These are phyloP conservation scores for Felis catus DNA, from an alignment of 2,113 vertebrate genomes.

Conservation along the genomic window DNA sequence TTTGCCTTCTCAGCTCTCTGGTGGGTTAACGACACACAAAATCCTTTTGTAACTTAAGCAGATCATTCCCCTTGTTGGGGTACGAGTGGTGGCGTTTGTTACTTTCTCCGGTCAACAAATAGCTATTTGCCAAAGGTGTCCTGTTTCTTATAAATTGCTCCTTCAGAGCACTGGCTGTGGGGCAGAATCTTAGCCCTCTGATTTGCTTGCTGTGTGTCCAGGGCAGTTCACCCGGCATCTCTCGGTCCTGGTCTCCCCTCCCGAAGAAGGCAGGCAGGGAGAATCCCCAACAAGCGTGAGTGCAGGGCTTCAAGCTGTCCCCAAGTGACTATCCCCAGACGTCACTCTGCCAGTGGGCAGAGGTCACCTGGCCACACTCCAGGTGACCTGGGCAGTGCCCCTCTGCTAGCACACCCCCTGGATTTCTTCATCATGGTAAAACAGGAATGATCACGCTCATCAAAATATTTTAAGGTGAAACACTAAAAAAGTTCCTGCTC, in stretches of 20 bases:
- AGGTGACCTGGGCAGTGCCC: background rate
- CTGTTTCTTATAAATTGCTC: background rate
- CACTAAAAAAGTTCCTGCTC: background rate
- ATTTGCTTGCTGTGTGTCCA: background rate
- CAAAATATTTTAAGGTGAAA: background rate
- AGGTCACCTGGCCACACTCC: background rate
- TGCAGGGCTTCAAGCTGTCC: background rate
- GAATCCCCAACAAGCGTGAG: accelerated
- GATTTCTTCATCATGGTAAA: background rate
- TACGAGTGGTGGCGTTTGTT: background rate
- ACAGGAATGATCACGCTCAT: background rate
- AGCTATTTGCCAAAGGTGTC: background rate
- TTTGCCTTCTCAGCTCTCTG: background rate
- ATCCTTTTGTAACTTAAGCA: background rate
- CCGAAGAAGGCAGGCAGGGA: background rate
- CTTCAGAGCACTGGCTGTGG: background rate
- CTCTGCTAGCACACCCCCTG: background rate
- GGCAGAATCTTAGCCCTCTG: background rate
- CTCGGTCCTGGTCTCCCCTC: too few species aligned
- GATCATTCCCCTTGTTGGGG: background rate
- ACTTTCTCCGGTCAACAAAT: background rate
- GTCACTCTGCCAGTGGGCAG: too few species aligned
- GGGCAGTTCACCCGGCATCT: background rate
- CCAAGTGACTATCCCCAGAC: background rate
- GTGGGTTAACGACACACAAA: background rate